Evolutionary conservation across 2,113 vertebrate species (phyloP).

Genomic region (Erythrocercus mccallii): DNA sequence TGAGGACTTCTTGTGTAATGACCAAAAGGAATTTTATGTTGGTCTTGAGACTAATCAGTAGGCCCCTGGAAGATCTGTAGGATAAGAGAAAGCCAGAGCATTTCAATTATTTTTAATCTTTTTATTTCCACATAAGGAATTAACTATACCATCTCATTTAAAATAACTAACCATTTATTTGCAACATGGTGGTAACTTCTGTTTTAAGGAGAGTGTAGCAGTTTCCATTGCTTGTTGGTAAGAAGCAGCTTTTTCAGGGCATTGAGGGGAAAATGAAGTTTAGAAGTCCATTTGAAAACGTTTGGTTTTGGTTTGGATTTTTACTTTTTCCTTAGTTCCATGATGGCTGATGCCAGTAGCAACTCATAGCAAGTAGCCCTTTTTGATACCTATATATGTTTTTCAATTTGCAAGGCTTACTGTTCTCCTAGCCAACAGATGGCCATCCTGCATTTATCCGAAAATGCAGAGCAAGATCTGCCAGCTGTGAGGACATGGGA

Average conservation of each 20-base stretch:
- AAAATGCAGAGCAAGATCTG: background rate
- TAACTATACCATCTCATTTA: background rate
- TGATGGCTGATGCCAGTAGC: background rate
- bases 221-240: slow-evolving; percentile 18
- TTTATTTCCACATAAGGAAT: background rate
- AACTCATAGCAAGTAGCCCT: background rate
- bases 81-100: background rate
- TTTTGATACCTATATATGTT: background rate
- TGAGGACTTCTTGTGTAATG: background rate
- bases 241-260: background rate
- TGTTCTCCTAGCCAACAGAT: background rate
- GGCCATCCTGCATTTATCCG: background rate
- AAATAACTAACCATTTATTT: slow-evolving; percentile 34
- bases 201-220: background rate
- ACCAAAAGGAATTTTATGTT: background rate
- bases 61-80: background rate
- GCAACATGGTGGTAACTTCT: background rate
- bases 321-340: background rate
- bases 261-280: background rate
- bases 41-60: background rate
- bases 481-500: background rate
- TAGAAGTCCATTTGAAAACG: background rate
- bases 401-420: background rate
- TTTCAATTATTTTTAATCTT: background rate
- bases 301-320: background rate